phyloP scores from a whole-genome alignment of 2,797 vertebrate genomes.

The Odontamblyopus rebecca region DNA sequence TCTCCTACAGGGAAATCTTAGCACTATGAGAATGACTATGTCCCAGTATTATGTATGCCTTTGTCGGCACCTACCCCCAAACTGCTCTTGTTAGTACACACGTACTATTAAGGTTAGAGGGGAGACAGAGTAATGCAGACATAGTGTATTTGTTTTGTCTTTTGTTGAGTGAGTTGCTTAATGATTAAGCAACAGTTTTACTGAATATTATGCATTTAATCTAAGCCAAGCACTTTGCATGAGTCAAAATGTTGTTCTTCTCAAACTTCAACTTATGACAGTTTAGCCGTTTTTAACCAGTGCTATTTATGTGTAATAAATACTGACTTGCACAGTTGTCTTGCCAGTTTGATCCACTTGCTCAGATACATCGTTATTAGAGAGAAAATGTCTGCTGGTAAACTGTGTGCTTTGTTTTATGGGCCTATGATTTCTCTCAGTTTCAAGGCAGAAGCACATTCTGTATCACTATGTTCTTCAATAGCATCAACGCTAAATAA shows the following conservation, averaged over 20 bases:
- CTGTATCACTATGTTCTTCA: constrained; percentile 68
- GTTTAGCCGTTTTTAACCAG: too few species aligned
- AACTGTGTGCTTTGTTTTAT: constrained; percentile 44
- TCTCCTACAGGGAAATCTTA: constrained; percentile 58
- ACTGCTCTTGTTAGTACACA: constrained; percentile 28
- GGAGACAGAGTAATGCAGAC: constrained; percentile 41
- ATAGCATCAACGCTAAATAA: constrained; percentile 78
- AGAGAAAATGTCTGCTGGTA: constrained; percentile 61
- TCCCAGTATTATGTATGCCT: constrained; percentile 46
- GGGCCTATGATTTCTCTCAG: constrained; percentile 57
- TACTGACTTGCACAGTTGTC: not conserved
- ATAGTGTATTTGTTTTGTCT: constrained; percentile 38
- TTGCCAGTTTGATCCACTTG: constrained; percentile 47
- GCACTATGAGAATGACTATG: constrained; percentile 52
- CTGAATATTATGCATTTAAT: too few species aligned
- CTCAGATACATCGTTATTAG: constrained; percentile 62
- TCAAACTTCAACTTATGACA: too few species aligned
- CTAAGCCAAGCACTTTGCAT: too few species aligned
- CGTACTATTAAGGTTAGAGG: constrained; percentile 21
- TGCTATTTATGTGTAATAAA: constrained; percentile 8
- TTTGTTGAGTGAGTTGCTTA: too few species aligned
- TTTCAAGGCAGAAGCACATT: constrained; percentile 66
- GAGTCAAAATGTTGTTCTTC: too few species aligned
- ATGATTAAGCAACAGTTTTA: too few species aligned
- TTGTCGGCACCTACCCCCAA: constrained; percentile 44